Base-by-base conservation (phyloP, 1,140 invertebrate genomes). In the Thaumetopoea pityocampa region DNA sequence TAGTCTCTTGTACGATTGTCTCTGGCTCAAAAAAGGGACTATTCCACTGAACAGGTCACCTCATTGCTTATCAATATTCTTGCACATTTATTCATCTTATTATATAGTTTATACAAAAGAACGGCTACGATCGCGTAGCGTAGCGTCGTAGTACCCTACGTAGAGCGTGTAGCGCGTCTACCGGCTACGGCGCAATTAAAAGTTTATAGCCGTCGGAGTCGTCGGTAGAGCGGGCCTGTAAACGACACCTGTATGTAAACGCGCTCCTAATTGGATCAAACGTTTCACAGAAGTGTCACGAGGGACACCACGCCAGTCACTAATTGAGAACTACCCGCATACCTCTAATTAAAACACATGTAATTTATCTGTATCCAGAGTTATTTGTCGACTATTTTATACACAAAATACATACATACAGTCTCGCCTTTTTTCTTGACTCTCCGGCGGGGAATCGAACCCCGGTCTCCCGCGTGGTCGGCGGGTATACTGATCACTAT, bases 221-320 rank as follows among this genome's bases (percentile, higher is more conserved):
- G 42, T 36, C 49, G 36, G 24, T 28, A 45, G 40, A 45, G 24
- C 29, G 42, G 30, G 29, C 23, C 36, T 51, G 49, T 51, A 51
- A 51, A 41, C 42, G 49, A 51, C 30, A 35, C 36, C 28, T 38
- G 26, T 30, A 41, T 51, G 42, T 51, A 51, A 51, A 51, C 42
- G 30, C 12, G 27, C 42, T 23, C 30, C 49, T 51, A 51, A 51
- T 45, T 51, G 42, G 40, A 41, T 35, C 32, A 51, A 40, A 44
- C 14, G 26, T 43, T 51, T 51, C 45, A 34, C 35, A 20, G n/a
- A 30, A 32, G 30, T 14, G 19, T 11, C 5, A 20, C 19, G 15
- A 9, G 4, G 20, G 12, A 37, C 14, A 17, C 32, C 26, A 37
- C 32, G 30, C 6, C 6, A 30, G 17, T 17, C 12, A 28, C 36